Percentiles rank a stretch among this genome's conserved stretches.
phyloP scores from a whole-genome alignment of 2,888 invertebrate genomes.

The Drosophila conformis region DNA sequence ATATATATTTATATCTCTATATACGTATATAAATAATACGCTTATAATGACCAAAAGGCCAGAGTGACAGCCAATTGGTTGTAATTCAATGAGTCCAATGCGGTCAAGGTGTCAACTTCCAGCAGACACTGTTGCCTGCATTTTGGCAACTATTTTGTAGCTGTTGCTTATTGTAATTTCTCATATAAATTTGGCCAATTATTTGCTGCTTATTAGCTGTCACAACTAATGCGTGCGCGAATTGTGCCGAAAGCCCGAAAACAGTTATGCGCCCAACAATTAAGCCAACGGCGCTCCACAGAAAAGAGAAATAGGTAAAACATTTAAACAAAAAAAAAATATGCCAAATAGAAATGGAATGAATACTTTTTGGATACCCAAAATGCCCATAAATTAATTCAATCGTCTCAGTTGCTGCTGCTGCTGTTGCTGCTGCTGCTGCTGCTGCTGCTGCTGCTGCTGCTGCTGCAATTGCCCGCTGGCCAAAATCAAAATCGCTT shows the following conservation, averaged over 20 bases:
- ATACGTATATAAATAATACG: conserved; percentile 7
- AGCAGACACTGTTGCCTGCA: conserved; percentile 17
- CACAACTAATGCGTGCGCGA: conserved; percentile 57
- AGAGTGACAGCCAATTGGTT: conserved; percentile 43
- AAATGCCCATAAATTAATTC: conserved; percentile 74
- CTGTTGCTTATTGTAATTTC: conserved; percentile 50
- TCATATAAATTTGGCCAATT: conserved; percentile 42
- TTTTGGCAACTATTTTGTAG: conserved; percentile 15
- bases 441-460: too few relatives aligned
- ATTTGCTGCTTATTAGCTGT: conserved; percentile 67
- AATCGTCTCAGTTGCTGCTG: conserved; percentile 42
- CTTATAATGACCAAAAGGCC: conserved; percentile 70
- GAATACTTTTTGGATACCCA: conserved; percentile 22
- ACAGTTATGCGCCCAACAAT: conserved; percentile 71
- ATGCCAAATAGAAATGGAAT: conserved; percentile 40
- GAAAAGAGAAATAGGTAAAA: background rate
- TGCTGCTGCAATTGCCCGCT: conserved; percentile 65
- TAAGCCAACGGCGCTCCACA: conserved; percentile 66
- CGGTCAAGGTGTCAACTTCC: conserved; percentile 73
- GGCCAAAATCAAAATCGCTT: conserved; percentile 42
- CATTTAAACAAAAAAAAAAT: background rate
- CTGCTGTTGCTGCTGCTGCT: conserved; percentile 23
- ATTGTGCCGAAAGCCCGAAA: conserved; percentile 52
- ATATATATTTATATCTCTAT: background rate
- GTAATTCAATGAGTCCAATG: conserved; percentile 63